Conservation (phyloP, 2,113 vertebrate species). For the Boulengeromyrus knoepffleri region DNA sequence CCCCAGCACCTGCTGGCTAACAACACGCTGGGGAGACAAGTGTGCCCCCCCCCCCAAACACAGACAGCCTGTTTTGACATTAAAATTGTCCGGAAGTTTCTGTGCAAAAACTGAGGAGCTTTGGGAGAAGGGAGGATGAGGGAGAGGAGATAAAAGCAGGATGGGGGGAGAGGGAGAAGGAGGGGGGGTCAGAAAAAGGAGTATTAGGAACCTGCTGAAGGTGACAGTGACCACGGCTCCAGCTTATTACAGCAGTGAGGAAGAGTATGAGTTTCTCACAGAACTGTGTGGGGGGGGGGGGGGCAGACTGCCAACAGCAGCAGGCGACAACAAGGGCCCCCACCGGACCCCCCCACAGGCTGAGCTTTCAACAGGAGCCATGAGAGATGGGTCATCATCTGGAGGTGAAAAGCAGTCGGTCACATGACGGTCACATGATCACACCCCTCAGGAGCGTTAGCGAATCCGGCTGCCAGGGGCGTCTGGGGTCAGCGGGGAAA, state of each 20-base stretch:
- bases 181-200: background rate
- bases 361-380: background rate
- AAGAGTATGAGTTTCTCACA: too few species aligned
- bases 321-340: background rate
- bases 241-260: background rate
- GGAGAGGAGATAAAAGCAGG: background rate
- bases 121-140: constrained; percentile 2
- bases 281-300: background rate
- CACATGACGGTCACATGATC: background rate
- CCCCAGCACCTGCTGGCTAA: background rate
- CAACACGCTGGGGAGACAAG: background rate
- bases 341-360: background rate
- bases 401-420: background rate
- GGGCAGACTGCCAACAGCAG: background rate
- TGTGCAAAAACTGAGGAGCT: constrained; percentile 18
- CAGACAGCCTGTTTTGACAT: constrained; percentile 26
- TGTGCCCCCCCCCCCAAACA: constrained; percentile 8
- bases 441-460: background rate
- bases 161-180: constrained; percentile 1
- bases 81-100: constrained; percentile 34
- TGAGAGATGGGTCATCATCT: background rate
- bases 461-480: background rate
- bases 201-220: background rate
- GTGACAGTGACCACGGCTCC: background rate
- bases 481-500: background rate